Percentiles rank a stretch among this genome's conserved stretches.
These are phyloP conservation scores for Melinopterus prodromus DNA, from an alignment of 2,888 invertebrate genomes.

Conservation along the genomic window DNA sequence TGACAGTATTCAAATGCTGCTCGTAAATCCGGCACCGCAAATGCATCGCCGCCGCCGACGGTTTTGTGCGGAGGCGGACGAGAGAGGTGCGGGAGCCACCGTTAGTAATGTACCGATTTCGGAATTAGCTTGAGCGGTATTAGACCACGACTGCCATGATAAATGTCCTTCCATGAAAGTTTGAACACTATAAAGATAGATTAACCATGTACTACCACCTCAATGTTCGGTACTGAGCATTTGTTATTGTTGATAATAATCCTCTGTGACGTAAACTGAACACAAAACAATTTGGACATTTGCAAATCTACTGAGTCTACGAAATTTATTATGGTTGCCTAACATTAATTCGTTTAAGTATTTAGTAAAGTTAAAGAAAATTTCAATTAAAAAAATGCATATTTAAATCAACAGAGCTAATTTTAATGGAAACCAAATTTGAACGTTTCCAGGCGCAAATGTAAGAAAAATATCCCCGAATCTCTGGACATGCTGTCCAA, in stretches of 20 bases:
- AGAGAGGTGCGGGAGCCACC: conserved; percentile 5
- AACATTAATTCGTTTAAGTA: too few species aligned
- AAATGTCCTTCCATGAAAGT: neutral
- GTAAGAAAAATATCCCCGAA: too few species aligned
- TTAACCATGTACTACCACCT: neutral
- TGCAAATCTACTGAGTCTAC: neutral
- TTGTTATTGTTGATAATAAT: neutral
- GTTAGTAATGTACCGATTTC: conserved; percentile 20
- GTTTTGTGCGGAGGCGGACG: neutral
- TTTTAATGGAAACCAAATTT: too few species aligned
- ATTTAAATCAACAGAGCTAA: too few species aligned
- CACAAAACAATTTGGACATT: neutral
- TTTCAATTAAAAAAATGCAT: too few species aligned
- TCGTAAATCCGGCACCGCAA: conserved; percentile 32
- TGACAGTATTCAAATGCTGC: conserved; percentile 34
- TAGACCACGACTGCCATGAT: conserved; percentile 7
- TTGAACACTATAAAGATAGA: neutral
- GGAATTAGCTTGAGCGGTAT: conserved; percentile 21
- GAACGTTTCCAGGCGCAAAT: too few species aligned
- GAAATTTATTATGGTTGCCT: too few species aligned
- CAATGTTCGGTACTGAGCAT: neutral
- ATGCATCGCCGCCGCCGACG: conserved; percentile 19
- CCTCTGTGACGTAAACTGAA: neutral
- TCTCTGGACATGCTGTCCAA: too few species aligned
- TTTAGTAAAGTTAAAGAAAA: too few species aligned